Evolutionary conservation across 2,797 vertebrate genomes (phyloP).

Genomic region (Pipistrellus pygmaeus): DNA sequence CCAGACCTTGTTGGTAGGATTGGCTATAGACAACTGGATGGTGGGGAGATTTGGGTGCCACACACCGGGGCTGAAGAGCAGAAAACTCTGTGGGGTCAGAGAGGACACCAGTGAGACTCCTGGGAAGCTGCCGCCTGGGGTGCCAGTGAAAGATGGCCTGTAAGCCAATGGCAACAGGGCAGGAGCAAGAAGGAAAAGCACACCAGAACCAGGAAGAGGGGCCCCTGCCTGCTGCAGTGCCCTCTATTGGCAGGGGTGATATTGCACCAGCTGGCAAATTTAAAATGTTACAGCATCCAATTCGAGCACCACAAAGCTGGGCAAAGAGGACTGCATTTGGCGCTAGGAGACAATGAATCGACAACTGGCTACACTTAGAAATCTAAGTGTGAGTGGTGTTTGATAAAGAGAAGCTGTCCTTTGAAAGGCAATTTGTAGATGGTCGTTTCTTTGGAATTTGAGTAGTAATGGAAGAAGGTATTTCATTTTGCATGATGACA

Average conservation of each 20-base stretch:
- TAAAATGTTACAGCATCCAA: no score
- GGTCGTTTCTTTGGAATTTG: background rate
- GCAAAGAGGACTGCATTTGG: background rate
- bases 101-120: background rate
- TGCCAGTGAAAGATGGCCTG: background rate
- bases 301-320: background rate
- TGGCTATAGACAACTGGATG: background rate
- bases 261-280: no score
- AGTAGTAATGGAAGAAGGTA: background rate
- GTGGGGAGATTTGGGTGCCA: background rate
- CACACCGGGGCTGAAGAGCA: background rate
- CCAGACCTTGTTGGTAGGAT: background rate
- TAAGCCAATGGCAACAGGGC: background rate
- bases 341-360: background rate
- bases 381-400: background rate
- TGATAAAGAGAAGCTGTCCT: background rate
- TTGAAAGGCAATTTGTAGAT: background rate
- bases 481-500: background rate
- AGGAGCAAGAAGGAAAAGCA: background rate
- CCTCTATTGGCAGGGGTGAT: background rate
- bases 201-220: background rate
- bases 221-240: background rate
- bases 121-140: background rate
- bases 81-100: background rate
- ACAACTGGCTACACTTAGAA: background rate